A percentile compares a stretch with the other conserved stretches of the same genome.
These are phyloP conservation scores for Drosophila tanythrix DNA, from an alignment of 2,888 invertebrate genomes.

Conservation along the genomic window DNA sequence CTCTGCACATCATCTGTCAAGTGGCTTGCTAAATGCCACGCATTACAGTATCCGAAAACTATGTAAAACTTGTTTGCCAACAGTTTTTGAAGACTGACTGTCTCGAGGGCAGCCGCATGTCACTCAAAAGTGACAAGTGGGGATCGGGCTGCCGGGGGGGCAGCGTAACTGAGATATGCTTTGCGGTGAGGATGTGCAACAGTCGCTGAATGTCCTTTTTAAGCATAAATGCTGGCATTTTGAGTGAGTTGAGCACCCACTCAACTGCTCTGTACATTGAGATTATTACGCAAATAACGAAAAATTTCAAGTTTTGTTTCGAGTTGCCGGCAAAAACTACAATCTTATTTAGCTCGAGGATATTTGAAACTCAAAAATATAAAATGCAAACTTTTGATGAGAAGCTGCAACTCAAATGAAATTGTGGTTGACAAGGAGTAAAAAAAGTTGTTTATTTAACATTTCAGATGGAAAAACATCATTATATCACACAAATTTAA, in stretches of 20 bases:
- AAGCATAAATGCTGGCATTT: constrained; percentile 1
- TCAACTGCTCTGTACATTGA: not conserved
- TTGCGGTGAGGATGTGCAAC: not conserved
- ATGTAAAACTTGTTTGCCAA: constrained; percentile 50
- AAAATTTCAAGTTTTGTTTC: not conserved
- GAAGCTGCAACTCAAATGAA: not conserved
- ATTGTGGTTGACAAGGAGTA: not conserved
- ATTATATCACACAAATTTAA: not conserved
- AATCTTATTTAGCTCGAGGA: not conserved
- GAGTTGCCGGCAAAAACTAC: not conserved
- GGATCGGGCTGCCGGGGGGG: not conserved
- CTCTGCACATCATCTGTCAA: constrained; percentile 39
- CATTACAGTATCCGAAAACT: constrained; percentile 25
- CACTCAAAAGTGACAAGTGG: not conserved
- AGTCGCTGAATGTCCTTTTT: constrained; percentile 5
- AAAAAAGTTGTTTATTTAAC: not conserved
- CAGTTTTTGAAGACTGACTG: constrained; percentile 28
- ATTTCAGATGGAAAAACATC: not conserved
- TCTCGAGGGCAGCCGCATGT: constrained; percentile 13
- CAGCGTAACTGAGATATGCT: constrained; percentile 9
- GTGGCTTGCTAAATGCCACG: constrained; percentile 62
- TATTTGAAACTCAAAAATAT: not conserved
- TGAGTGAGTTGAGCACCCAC: not conserved
- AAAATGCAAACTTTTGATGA: not conserved
- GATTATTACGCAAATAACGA: not conserved